Evolutionary conservation across 2,113 vertebrate species (phyloP), one percentile per base, ranked within the genome.

Genomic region (Mionectes macconnelli): DNA sequence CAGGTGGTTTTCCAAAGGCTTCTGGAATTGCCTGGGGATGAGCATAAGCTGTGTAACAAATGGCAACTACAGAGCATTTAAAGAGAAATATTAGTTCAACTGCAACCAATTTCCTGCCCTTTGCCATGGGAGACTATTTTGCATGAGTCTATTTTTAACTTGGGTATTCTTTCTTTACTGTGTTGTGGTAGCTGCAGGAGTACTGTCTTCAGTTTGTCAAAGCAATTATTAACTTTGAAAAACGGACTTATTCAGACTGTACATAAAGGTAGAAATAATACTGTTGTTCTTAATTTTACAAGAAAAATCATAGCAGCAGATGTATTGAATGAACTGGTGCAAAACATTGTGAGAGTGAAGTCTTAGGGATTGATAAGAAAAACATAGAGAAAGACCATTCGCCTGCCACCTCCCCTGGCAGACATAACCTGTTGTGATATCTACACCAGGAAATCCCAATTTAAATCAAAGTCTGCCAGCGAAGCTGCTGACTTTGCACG

Each of bases 71-170:
- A 75, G 53, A 87, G 55, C 3, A 64, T 83, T 94, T 96, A 40
- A 75, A 80, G 70, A 86, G 67, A 96, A 96, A 90, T 96, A 83
- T 95, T 92, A 94, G 78, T 87, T 93, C 82, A 97, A 85, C 82
- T 96, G 87, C 60, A 96, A 90, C 53, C 42, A 90, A 93, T 97
- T 97, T 97, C 96, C 94, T 95, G 82, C 55, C 52, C 55, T 92
- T 96, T 96, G 69, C 78, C 64, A 81, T 31, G 39, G 64, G 39
- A 90, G n/a, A 49, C 8, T 96, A 28, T 88, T 90, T 91, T 85
- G 62, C 60, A 81, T 28, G 49, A 86, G 27, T 31, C 53, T 92
- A 67, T 94, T 96, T 93, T 87, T 77, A 89, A 30, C 73, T 67
- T n/a, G 42, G 33, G 15, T 95, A n/a, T 84, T 91, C 74, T 83